These are phyloP conservation scores for Mus spicilegus DNA, from an alignment of 2,113 vertebrate species.

Conservation along the genomic window DNA sequence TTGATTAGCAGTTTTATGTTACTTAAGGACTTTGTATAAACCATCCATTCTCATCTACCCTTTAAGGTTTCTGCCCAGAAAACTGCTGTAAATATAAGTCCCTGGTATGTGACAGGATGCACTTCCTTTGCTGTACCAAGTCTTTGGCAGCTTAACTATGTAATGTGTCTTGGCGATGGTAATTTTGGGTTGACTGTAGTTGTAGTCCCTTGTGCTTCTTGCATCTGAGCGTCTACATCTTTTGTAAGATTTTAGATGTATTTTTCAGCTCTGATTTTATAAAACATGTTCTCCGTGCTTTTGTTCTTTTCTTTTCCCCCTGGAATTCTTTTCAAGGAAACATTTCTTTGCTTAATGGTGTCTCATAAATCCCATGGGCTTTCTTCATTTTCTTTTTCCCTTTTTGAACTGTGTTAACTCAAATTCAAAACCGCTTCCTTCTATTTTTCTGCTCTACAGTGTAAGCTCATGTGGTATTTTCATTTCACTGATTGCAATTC, in stretches of 20 bases:
- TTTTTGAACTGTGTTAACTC: not conserved
- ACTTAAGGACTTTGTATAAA: not conserved
- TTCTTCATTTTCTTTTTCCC: not conserved
- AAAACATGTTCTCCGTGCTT: not conserved
- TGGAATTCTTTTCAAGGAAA: not conserved
- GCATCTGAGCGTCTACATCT: not conserved
- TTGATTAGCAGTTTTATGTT: not conserved
- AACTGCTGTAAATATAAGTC: not conserved
- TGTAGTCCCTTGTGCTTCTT: not conserved
- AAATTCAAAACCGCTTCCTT: not conserved
- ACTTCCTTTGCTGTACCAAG: not conserved
- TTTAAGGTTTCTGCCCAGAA: not conserved
- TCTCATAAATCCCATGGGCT: not conserved
- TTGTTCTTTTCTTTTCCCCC: not conserved
- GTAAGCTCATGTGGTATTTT: not conserved
- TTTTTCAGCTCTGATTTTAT: not conserved
- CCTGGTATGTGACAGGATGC: not conserved
- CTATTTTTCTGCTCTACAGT: not conserved
- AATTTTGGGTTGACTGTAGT: not conserved
- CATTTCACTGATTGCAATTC: not conserved
- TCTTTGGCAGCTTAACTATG: not conserved
- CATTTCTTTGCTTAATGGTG: not conserved
- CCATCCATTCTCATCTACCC: not conserved
- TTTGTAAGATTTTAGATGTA: not conserved
- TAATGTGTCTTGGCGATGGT: not conserved